A percentile compares a stretch with the other conserved stretches of the same genome.
Evolutionary conservation across 2,797 vertebrate species (phyloP).

Genomic region (Xenentodon cancila): DNA sequence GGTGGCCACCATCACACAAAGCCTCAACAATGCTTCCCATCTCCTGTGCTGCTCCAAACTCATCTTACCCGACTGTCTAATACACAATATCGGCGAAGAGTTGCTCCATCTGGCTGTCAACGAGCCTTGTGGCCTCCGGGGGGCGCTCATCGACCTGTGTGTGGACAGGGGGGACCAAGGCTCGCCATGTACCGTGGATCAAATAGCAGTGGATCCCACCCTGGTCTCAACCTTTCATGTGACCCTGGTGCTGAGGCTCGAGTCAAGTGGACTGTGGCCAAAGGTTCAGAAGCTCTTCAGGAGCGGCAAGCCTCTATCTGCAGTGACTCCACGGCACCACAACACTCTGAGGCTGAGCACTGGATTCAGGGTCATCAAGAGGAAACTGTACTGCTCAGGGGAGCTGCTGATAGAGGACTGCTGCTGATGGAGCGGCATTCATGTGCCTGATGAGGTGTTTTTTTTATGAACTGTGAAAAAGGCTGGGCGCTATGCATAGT

Average conservation of each 20-base stretch:
- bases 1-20: slow-evolving; percentile 81
- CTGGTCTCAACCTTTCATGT: slow-evolving; percentile 94
- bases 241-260: slow-evolving; percentile 88
- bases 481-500: background rate
- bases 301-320: slow-evolving; percentile 65
- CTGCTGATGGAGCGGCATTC: slow-evolving; percentile 63
- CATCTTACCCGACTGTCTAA: slow-evolving; percentile 83
- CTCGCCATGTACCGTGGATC: slow-evolving; percentile 81
- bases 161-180: slow-evolving; percentile 86
- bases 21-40: slow-evolving; percentile 79
- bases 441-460: background rate
- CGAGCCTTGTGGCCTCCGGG: slow-evolving; percentile 93
- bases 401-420: slow-evolving; percentile 93
- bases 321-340: slow-evolving; percentile 61
- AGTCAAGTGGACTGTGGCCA: slow-evolving; percentile 90
- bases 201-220: slow-evolving; percentile 87
- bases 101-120: slow-evolving; percentile 89
- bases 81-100: slow-evolving; percentile 86
- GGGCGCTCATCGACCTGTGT: slow-evolving; percentile 91
- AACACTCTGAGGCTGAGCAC: slow-evolving; percentile 83
- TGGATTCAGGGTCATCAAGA: slow-evolving; percentile 92
- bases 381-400: slow-evolving; percentile 92
- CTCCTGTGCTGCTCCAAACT: slow-evolving; percentile 85
- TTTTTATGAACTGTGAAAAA: slow-evolving; percentile 11
- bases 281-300: slow-evolving; percentile 90